These are phyloP conservation scores for Ibidorhyncha struthersii DNA, from an alignment of 2,113 vertebrate genomes.

Conservation along the genomic window DNA sequence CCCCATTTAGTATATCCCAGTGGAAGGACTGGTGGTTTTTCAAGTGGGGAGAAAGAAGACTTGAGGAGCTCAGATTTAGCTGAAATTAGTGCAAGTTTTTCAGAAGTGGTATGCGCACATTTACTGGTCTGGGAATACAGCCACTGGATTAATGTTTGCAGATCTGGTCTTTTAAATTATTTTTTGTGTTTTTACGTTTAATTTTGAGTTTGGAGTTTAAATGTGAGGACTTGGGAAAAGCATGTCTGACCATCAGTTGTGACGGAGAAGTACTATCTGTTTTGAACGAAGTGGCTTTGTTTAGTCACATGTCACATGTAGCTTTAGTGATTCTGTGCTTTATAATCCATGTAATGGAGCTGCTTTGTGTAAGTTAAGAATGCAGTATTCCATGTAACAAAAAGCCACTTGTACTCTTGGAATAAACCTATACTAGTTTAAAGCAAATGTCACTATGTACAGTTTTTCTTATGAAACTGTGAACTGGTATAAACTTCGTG, in stretches of 20 bases:
- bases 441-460: not conserved
- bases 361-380: not conserved
- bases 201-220: not conserved
- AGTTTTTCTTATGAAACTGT: not conserved
- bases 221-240: not conserved
- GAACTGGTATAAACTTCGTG: not conserved
- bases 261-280: not conserved
- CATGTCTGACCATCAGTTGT: not conserved
- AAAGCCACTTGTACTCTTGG: not conserved
- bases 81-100: not conserved
- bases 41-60: not conserved
- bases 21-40: not conserved
- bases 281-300: not conserved
- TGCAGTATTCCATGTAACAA: not conserved
- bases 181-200: not conserved
- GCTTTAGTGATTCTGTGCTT: not conserved
- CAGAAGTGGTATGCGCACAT: fast-evolving
- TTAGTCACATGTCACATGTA: not conserved
- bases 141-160: not conserved
- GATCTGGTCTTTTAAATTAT: not conserved
- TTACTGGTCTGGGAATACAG: not conserved
- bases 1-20: not conserved
- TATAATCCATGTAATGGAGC: not conserved
- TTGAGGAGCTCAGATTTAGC: not conserved
- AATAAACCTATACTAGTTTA: not conserved